phyloP scores from a whole-genome alignment of 2,888 invertebrate genomes.

The Hedya salicella region DNA sequence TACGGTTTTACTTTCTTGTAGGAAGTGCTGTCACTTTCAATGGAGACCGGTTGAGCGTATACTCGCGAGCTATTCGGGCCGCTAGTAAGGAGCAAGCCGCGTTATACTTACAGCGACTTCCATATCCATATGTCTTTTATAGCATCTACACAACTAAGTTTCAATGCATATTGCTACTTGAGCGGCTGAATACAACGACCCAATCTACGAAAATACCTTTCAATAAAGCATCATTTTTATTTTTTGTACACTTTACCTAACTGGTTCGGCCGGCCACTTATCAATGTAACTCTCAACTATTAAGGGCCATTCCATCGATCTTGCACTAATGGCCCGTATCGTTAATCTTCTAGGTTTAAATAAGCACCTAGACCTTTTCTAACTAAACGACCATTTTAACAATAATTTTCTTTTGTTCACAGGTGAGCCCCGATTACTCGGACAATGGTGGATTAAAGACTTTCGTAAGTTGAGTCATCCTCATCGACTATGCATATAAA shows the following conservation, averaged over 20 bases:
- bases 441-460: constrained; percentile 55
- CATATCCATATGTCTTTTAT: not conserved
- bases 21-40: constrained; percentile 84
- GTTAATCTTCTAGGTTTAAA: constrained; percentile 28
- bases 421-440: constrained; percentile 72
- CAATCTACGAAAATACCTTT: too few species aligned
- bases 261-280: constrained; percentile 7
- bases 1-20: constrained; percentile 83
- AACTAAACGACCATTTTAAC: constrained; percentile 6
- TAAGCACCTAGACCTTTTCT: constrained; percentile 7
- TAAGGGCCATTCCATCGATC: constrained; percentile 21
- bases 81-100: constrained; percentile 50
- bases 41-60: constrained; percentile 75
- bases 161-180: too few species aligned
- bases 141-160: not conserved
- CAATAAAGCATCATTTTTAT: not conserved
- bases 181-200: too few species aligned
- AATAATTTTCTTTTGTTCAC: constrained; percentile 55
- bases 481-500: constrained; percentile 30
- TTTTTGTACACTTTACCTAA: constrained; percentile 13
- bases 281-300: constrained; percentile 19
- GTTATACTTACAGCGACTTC: constrained; percentile 26
- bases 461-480: constrained; percentile 56
- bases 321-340: constrained; percentile 13
- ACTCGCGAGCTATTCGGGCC: constrained; percentile 56